Percentiles rank a stretch among this genome's conserved stretches.
Conservation (phyloP, 2,888 invertebrate genomes). For the Microctonus brassicae region DNA sequence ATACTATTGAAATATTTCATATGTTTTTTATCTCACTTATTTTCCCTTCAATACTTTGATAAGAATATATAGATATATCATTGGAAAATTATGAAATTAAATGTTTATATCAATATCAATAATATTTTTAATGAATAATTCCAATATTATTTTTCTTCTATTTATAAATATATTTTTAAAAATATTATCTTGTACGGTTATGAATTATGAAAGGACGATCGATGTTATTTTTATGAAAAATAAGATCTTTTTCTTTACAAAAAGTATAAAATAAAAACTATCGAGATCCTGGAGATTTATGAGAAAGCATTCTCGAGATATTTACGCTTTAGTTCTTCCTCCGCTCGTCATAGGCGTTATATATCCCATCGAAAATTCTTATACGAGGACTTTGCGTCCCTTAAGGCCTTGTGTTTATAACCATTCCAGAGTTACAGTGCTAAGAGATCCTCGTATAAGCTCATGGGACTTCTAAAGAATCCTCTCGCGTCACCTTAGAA, state of each 20-base stretch:
- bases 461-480: conserved; percentile 26
- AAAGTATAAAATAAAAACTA: conserved; percentile 19
- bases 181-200: not conserved
- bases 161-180: too few species aligned
- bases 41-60: too few species aligned
- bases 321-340: conserved; percentile 23
- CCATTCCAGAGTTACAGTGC: conserved; percentile 23
- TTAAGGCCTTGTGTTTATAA: conserved; percentile 37
- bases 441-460: conserved; percentile 20
- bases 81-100: too few species aligned
- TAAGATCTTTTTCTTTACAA: not conserved
- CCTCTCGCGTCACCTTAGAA: conserved; percentile 25
- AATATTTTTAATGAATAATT: too few species aligned
- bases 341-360: conserved; percentile 20
- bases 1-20: not conserved
- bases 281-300: conserved; percentile 23
- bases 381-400: conserved; percentile 28
- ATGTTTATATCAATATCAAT: not conserved
- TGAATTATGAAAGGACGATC: not conserved
- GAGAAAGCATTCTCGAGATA: conserved; percentile 28
- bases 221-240: not conserved
- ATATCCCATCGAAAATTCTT: conserved; percentile 36
- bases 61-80: too few species aligned
- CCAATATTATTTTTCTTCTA: too few species aligned
- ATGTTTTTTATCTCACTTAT: not conserved